Evolutionary conservation across 2,797 vertebrate species (phyloP), one percentile per base, ranked within the genome.

Genomic region (Craterocephalus amniculus): DNA sequence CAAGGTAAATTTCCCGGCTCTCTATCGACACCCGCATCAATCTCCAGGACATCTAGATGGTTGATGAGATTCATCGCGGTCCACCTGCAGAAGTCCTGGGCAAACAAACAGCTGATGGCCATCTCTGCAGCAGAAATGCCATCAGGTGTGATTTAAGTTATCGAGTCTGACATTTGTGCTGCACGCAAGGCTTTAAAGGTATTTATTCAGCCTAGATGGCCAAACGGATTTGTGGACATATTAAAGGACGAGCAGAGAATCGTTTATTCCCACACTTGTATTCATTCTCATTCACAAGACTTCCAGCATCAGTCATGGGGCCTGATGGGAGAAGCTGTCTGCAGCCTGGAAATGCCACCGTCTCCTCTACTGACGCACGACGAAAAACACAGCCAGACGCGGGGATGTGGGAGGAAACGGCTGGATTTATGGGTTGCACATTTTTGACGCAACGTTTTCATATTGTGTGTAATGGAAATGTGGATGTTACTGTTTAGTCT

Each of bases 241-340:
- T 72, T 78, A 80, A 69, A 75, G 76, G 74, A 87, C 72, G 76
- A 66, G 83, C 63, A 8, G 20, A 59, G 87, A 88, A 85, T 87
- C 12, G 56, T 63, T 83, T 63, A 87, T 85, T 72, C 57, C 69
- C 51, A 0, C 66, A 26, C 81, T 87, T 73, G 82, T 70, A 87
- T 89, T 87, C 85, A 84, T 75, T 24, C 57, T n/a, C 86, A 89
- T 75, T 86, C 89, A 74, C 81, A 40, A 58, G 77, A 73, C 71
- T 78, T 69, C 26, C 27, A 43, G 75, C 58, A 72, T 87, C 83
- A 85, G 86, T 88, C 80, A 72, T n/a, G 79, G 38, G 83, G 82
- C 80, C 86, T 87, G 87, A 85, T 83, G 89, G 89, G 87, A 91
- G 79, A 85, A 83, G 83, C 85, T 85, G 86, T 88, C 86, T 76